Evolutionary conservation across 1,140 invertebrate species (phyloP).

Genomic region (Portunus trituberculatus): DNA sequence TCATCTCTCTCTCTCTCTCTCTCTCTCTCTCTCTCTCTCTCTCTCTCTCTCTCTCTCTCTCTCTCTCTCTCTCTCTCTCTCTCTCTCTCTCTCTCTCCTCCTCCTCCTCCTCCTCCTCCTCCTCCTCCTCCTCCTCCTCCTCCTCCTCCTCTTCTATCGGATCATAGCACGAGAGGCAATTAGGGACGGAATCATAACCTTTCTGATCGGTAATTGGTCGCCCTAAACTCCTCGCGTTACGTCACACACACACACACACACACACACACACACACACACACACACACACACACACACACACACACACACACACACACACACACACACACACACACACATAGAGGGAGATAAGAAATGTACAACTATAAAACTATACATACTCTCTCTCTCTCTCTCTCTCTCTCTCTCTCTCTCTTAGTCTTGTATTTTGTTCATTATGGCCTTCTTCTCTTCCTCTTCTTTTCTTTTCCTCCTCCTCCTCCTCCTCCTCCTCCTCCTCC

Average conservation of each 20-base stretch:
- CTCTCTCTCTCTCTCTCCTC: background rate
- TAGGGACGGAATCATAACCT: background rate
- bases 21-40: background rate
- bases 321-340: conserved; percentile 45
- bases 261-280: conserved; percentile 46
- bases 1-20: background rate
- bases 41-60: background rate
- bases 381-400: background rate
- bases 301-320: conserved; percentile 30
- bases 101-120: background rate
- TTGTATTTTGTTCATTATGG: background rate
- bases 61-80: background rate
- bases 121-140: conserved; percentile 19
- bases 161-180: background rate
- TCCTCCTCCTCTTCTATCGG: conserved; percentile 16
- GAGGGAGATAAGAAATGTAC: conserved; percentile 19
- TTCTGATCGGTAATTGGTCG: background rate
- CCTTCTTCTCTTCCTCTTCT: background rate
- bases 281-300: conserved; percentile 58
- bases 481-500: background rate
- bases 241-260: conserved; percentile 8
- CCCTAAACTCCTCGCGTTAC: background rate
- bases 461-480: background rate
- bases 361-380: background rate
- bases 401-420: background rate